phyloP scores from a whole-genome alignment of 2,888 invertebrate genomes.

The Diloba caeruleocephala region DNA sequence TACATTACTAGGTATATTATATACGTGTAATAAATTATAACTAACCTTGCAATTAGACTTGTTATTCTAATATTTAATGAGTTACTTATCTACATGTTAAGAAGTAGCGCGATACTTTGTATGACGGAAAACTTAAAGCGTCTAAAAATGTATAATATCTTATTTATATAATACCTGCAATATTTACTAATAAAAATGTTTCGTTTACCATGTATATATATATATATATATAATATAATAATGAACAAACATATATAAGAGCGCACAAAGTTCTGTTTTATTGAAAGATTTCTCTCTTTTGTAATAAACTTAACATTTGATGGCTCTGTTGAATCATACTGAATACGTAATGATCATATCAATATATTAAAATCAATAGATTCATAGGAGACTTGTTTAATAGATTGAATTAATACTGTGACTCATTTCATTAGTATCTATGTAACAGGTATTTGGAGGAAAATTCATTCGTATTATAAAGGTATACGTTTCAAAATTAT shows the following conservation, averaged over 20 bases:
- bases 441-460: too few relatives aligned
- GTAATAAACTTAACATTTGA: constrained; percentile 39
- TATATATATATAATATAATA: too few relatives aligned
- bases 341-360: constrained; percentile 38
- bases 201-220: too few relatives aligned
- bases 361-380: constrained; percentile 25
- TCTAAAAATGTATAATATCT: not conserved
- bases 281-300: constrained; percentile 11
- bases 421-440: too few relatives aligned
- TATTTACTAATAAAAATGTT: constrained; percentile 10
- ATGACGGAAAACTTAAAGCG: constrained; percentile 11
- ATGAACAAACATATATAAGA: too few relatives aligned
- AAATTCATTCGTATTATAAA: too few relatives aligned
- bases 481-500: too few relatives aligned
- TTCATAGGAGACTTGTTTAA: constrained; percentile 8
- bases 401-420: constrained; percentile 16
- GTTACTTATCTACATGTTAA: constrained; percentile 5
- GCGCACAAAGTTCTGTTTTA: constrained; percentile 5
- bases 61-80: constrained; percentile 30
- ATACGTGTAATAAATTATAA: constrained; percentile 10
- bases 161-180: constrained; percentile 17
- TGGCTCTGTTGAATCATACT: constrained; percentile 33
- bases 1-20: not conserved
- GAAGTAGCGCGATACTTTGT: constrained; percentile 2
- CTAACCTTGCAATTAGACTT: constrained; percentile 40